Percentiles rank a stretch among this genome's conserved stretches.
phyloP scores from a whole-genome alignment of 2,888 invertebrate genomes.

The Sinelater perroti region DNA sequence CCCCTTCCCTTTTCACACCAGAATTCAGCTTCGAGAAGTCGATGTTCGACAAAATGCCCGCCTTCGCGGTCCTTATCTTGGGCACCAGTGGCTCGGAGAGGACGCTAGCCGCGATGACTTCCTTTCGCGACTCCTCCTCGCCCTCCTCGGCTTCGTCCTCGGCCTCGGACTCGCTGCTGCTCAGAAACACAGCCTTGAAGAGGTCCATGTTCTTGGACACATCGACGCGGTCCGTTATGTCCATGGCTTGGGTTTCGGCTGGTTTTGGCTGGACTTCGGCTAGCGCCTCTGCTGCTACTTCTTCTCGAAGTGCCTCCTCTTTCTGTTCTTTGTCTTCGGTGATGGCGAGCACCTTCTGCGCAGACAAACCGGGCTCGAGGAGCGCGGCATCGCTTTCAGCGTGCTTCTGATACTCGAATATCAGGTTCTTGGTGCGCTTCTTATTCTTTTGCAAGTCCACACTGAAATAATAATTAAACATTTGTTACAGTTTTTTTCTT shows the following conservation, averaged over 20 bases:
- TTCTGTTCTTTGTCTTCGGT: too few species aligned
- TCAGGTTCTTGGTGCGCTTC: conserved; percentile 73
- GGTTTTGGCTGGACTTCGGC: neutral
- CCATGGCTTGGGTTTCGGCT: conserved; percentile 32
- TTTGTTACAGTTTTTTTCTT: too few species aligned
- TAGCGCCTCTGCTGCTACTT: neutral
- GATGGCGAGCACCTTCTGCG: conserved; percentile 17
- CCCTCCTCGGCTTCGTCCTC: conserved; percentile 55
- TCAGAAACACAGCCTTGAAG: conserved; percentile 89
- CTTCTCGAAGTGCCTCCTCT: too few species aligned
- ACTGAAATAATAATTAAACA: conserved; percentile 60
- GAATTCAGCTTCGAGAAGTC: conserved; percentile 41
- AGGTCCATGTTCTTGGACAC: conserved; percentile 73
- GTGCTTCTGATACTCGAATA: conserved; percentile 79
- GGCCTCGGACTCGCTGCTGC: conserved; percentile 76
- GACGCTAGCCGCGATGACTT: conserved; percentile 50
- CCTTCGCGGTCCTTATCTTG: conserved; percentile 56
- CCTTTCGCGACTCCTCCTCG: conserved; percentile 46
- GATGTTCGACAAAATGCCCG: conserved; percentile 57
- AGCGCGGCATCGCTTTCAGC: conserved; percentile 41
- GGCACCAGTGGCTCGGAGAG: conserved; percentile 54
- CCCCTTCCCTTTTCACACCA: conserved; percentile 25
- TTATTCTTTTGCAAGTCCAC: conserved; percentile 63
- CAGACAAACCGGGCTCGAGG: conserved; percentile 50
- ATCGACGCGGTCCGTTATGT: conserved; percentile 56